phyloP scores from a whole-genome alignment of 2,797 vertebrate species.

The Scolopax bukidnonensis region DNA sequence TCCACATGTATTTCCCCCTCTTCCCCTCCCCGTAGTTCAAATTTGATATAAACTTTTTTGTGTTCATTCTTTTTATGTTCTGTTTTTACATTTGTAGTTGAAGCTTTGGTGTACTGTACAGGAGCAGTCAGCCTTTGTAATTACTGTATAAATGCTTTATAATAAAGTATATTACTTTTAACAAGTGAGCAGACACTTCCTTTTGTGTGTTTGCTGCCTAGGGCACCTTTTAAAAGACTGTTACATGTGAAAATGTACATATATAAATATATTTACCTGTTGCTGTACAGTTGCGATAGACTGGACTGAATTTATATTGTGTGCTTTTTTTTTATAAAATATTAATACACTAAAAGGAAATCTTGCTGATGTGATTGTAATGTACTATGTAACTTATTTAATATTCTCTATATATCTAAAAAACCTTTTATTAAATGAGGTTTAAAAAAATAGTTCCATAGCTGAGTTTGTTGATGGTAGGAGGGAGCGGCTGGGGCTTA shows the following conservation, averaged over 20 bases:
- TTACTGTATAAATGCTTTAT: conserved; percentile 84
- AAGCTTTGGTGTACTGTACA: conserved; percentile 76
- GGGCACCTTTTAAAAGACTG: conserved; percentile 83
- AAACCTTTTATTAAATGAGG: conserved; percentile 84
- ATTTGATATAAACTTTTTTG: conserved; percentile 65
- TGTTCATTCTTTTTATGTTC: conserved; percentile 64
- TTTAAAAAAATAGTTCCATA: conserved; percentile 69
- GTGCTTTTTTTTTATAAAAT: conserved; percentile 82
- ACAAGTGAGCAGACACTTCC: conserved; percentile 79
- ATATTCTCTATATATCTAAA: conserved; percentile 81
- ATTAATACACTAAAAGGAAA: conserved; percentile 86
- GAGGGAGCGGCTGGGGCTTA: not conserved
- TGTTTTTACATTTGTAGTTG: conserved; percentile 72
- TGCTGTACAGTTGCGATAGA: conserved; percentile 85
- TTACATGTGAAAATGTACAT: conserved; percentile 80
- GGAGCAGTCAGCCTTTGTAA: conserved; percentile 79
- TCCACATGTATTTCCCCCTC: conserved; percentile 7
- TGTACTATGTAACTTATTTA: conserved; percentile 86
- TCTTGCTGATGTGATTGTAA: conserved; percentile 84
- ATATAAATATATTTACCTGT: conserved; percentile 79
- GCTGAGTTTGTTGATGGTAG: not conserved
- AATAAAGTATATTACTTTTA: conserved; percentile 82
- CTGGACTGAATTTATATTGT: conserved; percentile 83
- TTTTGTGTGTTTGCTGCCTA: conserved; percentile 81
- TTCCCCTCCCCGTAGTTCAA: not conserved